Evolutionary conservation across 2,113 vertebrate genomes (phyloP).

Genomic region (Mesitornis unicolor): DNA sequence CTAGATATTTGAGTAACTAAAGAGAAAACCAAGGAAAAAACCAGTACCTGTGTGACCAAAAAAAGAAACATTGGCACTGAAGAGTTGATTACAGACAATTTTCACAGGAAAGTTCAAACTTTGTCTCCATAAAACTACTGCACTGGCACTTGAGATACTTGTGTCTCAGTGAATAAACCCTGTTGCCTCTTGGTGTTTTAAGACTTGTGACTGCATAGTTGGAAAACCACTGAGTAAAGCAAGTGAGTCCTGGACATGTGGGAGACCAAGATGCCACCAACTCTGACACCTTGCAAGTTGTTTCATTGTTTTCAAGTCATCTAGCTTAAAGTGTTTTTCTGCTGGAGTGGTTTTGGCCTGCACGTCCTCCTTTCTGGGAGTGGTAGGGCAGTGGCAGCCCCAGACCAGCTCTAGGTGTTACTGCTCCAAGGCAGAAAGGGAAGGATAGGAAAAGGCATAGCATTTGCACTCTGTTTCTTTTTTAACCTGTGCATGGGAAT

Average conservation of each 20-base stretch:
- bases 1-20: neutral
- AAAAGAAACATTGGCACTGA: neutral
- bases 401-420: neutral
- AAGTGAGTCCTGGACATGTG: neutral
- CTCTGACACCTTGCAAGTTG: neutral
- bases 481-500: neutral
- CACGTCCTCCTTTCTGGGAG: neutral
- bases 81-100: neutral
- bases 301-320: neutral
- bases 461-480: neutral
- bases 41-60: neutral
- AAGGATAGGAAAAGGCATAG: neutral
- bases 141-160: neutral
- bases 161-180: neutral
- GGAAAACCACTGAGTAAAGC: neutral
- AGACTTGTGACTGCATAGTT: neutral
- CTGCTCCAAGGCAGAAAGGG: neutral
- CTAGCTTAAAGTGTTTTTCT: neutral
- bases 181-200: neutral
- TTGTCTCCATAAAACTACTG: neutral
- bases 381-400: neutral
- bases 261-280: neutral
- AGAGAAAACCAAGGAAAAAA: neutral
- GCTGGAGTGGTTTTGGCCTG: neutral
- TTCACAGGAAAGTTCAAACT: neutral